These are phyloP conservation scores for Sphenopsis melanotis DNA, from an alignment of 2,797 vertebrate genomes.

Conservation along the genomic window DNA sequence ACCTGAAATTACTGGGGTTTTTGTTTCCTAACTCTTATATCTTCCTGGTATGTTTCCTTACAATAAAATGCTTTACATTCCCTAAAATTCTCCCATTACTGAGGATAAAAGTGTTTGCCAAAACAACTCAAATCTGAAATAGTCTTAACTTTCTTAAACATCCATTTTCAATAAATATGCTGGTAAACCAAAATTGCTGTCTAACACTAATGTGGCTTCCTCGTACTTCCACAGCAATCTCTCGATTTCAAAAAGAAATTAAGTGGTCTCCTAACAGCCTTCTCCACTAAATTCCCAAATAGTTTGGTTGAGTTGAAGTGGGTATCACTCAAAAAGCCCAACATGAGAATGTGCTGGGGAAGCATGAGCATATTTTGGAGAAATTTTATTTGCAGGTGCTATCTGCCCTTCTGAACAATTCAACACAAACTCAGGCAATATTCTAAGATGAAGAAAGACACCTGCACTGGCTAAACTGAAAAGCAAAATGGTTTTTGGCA, in stretches of 20 bases:
- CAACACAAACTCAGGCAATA: neutral
- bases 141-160: neutral
- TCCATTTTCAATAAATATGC: neutral
- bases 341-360: neutral
- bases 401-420: neutral
- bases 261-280: neutral
- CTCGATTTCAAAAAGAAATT: neutral
- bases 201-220: neutral
- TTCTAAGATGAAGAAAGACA: neutral
- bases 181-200: neutral
- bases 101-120: neutral
- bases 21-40: neutral
- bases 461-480: neutral
- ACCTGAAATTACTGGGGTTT: neutral
- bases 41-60: neutral
- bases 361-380: neutral
- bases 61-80: neutral
- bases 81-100: neutral
- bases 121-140: neutral
- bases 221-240: neutral
- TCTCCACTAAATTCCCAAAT: neutral
- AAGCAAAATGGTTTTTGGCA: neutral
- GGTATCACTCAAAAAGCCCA: neutral
- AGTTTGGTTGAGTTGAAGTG: neutral
- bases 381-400: neutral